Evolutionary conservation across 2,888 invertebrate species (phyloP), one percentile per base, ranked within the genome.

Genomic region (Bombylius major): DNA sequence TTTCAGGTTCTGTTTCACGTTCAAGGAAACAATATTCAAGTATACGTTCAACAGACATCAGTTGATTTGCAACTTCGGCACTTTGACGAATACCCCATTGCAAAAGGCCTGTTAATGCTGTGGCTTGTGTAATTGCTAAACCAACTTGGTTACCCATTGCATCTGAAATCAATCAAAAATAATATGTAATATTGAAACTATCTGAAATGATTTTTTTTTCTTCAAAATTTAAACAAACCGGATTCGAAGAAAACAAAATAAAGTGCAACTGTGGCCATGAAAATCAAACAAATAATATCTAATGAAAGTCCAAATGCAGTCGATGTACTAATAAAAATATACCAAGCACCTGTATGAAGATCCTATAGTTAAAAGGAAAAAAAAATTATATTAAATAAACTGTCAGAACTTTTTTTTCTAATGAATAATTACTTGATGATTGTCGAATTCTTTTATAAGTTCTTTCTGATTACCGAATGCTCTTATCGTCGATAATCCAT

Each of bases 71-170:
- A 2, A 82, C 77, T 71, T 88, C 87, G 1, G 87, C 84, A 54
- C 83, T 82, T 67, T 87, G 87, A 47, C 86, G 72, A 72, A 87
- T 82, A 1, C 84, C 86, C 85, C 86, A 88, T 66, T 82, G 81
- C 3, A 82, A 74, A 63, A 80, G 68, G 13, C 76, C 76, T 9
- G 76, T 75, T 36, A 78, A 62, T 0, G 73, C 70, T 55, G 77
- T 71, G 5, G 78, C 70, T 66, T 79, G 79, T 7, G 79, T 77
- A 47, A 79, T 78, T 0, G 78, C 79, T 45, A 79, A 65, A 61
- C 79, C 79, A 4, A 79, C 78, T 63, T 76, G 67, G 33, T 76
- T 77, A 14, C 75, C 78, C 44, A 58, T 51, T 2, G 59, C 45
- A 53, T 34, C 60, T 61, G 14, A 4, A 51, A 51, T 42, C 14